Evolutionary conservation across 2,888 invertebrate genomes (phyloP).

Genomic region (Synanthedon myopaeformis): DNA sequence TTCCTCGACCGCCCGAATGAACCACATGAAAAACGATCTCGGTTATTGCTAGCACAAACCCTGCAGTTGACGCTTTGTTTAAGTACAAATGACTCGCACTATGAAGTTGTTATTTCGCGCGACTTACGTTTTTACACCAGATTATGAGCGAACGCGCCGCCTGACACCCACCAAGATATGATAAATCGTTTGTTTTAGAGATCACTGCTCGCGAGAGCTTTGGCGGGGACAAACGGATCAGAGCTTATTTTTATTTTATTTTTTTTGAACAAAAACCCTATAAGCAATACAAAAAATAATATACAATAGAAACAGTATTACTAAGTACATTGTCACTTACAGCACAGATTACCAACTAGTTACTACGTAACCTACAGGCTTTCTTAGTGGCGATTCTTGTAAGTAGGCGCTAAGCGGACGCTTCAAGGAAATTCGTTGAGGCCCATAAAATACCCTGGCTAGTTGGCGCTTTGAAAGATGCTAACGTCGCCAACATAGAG

Average conservation of each 20-base stretch:
- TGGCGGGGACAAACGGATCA: not conserved
- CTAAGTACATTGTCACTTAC: no score
- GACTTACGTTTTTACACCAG: slow-evolving; percentile 50
- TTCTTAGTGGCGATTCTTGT: no score
- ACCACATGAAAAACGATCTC: slow-evolving; percentile 68
- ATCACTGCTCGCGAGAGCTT: slow-evolving; percentile 5
- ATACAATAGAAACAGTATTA: no score
- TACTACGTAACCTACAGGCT: no score
- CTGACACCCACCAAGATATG: slow-evolving; percentile 20
- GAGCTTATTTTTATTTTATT: not conserved
- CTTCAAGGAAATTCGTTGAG: no score
- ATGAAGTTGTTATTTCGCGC: slow-evolving; percentile 52
- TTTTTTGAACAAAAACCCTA: no score
- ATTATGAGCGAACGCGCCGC: slow-evolving; percentile 18
- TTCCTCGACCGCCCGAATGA: slow-evolving; percentile 66
- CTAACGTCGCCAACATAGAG: no score
- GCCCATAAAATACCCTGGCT: no score
- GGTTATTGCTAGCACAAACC: slow-evolving; percentile 63
- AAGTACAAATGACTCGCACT: slow-evolving; percentile 67
- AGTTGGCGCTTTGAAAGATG: no score
- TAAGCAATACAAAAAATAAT: no score
- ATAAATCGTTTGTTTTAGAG: slow-evolving; percentile 39
- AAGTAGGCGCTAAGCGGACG: no score
- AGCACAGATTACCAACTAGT: no score
- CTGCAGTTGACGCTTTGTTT: slow-evolving; percentile 69